A percentile compares a stretch with the other conserved stretches of the same genome.
These are phyloP conservation scores for Drosophila kambysellisi DNA, from an alignment of 2,888 invertebrate genomes.

Conservation along the genomic window DNA sequence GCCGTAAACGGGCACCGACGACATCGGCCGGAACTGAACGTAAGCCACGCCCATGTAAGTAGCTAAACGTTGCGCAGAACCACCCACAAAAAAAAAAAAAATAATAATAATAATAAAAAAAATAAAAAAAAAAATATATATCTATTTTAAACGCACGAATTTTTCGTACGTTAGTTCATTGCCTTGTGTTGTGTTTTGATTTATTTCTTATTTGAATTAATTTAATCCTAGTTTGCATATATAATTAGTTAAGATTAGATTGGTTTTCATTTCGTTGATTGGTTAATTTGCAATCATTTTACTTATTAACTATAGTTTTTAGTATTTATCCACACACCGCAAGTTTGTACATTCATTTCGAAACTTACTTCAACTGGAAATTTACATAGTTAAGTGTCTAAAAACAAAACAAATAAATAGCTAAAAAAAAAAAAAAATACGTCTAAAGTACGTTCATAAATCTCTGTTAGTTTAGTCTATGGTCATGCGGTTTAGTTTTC, in stretches of 20 bases:
- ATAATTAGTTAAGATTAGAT: slow-evolving; percentile 35
- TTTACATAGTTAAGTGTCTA: slow-evolving; percentile 66
- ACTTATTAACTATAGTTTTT: slow-evolving; percentile 72
- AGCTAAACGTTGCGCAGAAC: slow-evolving; percentile 63
- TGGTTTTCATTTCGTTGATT: slow-evolving; percentile 36
- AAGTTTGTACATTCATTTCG: slow-evolving; percentile 54
- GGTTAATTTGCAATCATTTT: slow-evolving; percentile 54
- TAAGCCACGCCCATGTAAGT: slow-evolving; percentile 91
- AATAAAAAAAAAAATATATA: slow-evolving; percentile 10
- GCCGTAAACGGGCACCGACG: slow-evolving; percentile 87
- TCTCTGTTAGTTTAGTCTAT: slow-evolving; percentile 75
- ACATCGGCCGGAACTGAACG: slow-evolving; percentile 85
- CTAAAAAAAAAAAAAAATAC: slow-evolving; percentile 24
- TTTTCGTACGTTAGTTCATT: slow-evolving; percentile 47
- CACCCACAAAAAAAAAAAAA: slow-evolving; percentile 28
- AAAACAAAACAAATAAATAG: slow-evolving; percentile 37
- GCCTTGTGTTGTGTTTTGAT: slow-evolving; percentile 38
- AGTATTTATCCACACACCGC: slow-evolving; percentile 51
- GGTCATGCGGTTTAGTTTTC: slow-evolving; percentile 63
- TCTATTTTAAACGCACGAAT: slow-evolving; percentile 33
- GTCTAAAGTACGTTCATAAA: slow-evolving; percentile 30
- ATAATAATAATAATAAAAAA: neutral
- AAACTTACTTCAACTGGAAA: slow-evolving; percentile 57
- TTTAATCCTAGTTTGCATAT: slow-evolving; percentile 65
- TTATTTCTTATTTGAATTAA: slow-evolving; percentile 23